Percentiles rank a stretch among this genome's conserved stretches.
Evolutionary conservation across 2,797 vertebrate genomes (phyloP).

Genomic region (Pipistrellus nathusii): DNA sequence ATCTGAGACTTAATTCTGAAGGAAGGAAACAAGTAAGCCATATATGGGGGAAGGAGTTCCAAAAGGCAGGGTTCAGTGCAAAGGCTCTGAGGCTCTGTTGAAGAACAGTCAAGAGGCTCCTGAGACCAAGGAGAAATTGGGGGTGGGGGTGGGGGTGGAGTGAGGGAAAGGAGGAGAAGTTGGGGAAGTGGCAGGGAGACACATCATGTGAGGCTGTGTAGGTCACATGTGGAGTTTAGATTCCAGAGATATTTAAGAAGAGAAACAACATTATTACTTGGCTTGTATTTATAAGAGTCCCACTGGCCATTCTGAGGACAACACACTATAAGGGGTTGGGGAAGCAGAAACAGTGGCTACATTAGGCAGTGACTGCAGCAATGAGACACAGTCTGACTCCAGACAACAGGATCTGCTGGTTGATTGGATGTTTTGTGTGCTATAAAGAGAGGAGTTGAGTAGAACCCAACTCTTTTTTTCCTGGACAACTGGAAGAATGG

Average conservation of each 20-base stretch:
- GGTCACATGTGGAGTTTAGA: not conserved
- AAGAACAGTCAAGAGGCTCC: not conserved
- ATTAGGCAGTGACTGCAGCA: not conserved
- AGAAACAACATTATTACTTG: not conserved
- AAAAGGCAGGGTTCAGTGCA: not conserved
- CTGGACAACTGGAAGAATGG: not conserved
- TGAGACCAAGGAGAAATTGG: not conserved
- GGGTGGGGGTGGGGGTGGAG: not conserved
- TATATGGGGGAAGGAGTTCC: fast-evolving
- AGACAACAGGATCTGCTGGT: not conserved
- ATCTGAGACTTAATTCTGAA: not conserved
- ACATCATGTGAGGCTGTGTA: not conserved
- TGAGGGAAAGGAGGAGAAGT: not conserved
- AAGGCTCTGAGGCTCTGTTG: not conserved
- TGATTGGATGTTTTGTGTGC: not conserved
- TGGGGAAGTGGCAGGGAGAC: not conserved
- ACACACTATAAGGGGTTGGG: not conserved
- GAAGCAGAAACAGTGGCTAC: not conserved
- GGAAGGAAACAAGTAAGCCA: not conserved
- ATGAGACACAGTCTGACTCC: not conserved
- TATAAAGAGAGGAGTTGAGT: not conserved
- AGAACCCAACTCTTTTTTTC: not conserved
- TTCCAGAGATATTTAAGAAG: not conserved
- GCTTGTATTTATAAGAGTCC: not conserved
- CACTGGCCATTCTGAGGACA: not conserved